These are phyloP conservation scores for Poecile montanus DNA, from an alignment of 2,797 vertebrate genomes.

Conservation along the genomic window DNA sequence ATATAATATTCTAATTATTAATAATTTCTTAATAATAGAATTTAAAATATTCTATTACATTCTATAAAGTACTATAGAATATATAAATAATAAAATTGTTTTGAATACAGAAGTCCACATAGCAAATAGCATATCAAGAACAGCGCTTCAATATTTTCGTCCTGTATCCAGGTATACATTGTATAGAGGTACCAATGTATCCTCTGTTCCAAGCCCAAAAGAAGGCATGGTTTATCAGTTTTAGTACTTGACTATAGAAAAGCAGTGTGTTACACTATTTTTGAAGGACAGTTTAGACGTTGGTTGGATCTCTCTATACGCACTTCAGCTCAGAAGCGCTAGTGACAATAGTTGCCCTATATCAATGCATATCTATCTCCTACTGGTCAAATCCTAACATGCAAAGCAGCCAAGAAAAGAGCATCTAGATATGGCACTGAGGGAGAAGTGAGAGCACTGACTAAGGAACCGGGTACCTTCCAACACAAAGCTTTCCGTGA, in stretches of 20 bases:
- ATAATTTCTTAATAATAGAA: background rate
- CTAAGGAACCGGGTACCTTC: rapidly evolving
- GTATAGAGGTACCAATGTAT: too few relatives aligned
- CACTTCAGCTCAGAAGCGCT: background rate
- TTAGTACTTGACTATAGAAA: background rate
- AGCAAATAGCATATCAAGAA: background rate
- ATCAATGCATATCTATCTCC: background rate
- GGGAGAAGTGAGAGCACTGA: background rate
- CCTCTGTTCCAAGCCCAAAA: background rate
- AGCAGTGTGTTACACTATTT: background rate
- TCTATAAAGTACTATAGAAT: background rate
- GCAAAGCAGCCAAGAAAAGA: background rate
- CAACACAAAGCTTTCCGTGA: rapidly evolving
- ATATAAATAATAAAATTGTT: background rate
- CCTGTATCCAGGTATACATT: background rate
- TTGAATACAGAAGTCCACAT: background rate
- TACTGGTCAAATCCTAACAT: background rate
- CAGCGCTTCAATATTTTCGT: background rate
- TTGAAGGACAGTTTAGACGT: background rate
- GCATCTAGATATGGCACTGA: rapidly evolving
- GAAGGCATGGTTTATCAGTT: background rate
- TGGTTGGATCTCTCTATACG: background rate
- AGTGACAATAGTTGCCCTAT: background rate
- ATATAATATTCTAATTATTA: background rate
- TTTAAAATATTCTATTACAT: background rate